Evolutionary conservation across 1,140 invertebrate species (phyloP).

Genomic region (Nixonia krombeini): DNA sequence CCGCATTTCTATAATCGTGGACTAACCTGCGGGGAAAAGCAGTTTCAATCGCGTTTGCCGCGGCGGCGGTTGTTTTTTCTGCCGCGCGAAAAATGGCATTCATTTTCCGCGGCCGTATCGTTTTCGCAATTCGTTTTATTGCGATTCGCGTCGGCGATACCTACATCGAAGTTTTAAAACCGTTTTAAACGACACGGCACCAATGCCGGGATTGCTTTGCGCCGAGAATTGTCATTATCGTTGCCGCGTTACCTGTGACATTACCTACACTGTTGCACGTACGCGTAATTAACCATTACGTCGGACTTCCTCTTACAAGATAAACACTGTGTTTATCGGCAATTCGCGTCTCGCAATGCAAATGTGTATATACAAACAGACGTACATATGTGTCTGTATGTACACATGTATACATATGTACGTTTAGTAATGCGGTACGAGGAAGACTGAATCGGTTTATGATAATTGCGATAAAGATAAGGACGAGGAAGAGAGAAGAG

Average conservation of each 20-base stretch:
- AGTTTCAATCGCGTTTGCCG: too few species aligned
- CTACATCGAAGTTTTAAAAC: too few species aligned
- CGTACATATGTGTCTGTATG: too few species aligned
- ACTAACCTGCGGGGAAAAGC: too few species aligned
- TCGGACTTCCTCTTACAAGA: slow-evolving; percentile 47
- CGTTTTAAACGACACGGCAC: slow-evolving; percentile 12
- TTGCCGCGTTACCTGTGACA: slow-evolving; percentile 47
- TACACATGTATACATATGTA: too few species aligned
- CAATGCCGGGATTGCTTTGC: slow-evolving; percentile 1
- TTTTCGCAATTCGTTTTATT: too few species aligned
- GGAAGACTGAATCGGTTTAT: slow-evolving; percentile 17
- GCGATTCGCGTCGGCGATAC: too few species aligned
- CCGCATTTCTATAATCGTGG: too few species aligned
- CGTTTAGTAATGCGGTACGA: slow-evolving; percentile 13
- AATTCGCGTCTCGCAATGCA: slow-evolving; percentile 41
- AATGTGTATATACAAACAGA: too few species aligned
- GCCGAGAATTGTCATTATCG: slow-evolving; percentile 40
- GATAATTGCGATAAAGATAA: slow-evolving; percentile 35
- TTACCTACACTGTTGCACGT: slow-evolving; percentile 36
- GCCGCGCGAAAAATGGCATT: too few species aligned
- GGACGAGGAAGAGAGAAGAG: slow-evolving; percentile 13
- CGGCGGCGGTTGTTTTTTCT: too few species aligned
- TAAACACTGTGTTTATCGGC: slow-evolving; percentile 48
- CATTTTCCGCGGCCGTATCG: too few species aligned
- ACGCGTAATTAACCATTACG: slow-evolving; percentile 41